These are phyloP conservation scores for Fissipunctia ypsillon DNA, from an alignment of 2,888 invertebrate species.

Conservation along the genomic window DNA sequence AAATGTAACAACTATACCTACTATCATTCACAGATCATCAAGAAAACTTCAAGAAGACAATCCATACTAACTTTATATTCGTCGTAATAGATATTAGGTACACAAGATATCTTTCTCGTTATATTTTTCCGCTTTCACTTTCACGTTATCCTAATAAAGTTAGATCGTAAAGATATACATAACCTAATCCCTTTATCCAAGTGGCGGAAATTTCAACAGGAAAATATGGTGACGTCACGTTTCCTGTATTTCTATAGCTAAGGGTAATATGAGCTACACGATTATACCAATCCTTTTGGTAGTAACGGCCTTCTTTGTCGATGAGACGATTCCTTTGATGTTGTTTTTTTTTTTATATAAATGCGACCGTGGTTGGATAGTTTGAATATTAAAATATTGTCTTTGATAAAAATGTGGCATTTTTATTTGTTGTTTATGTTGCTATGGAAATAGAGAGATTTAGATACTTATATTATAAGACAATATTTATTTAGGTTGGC, in stretches of 20 bases:
- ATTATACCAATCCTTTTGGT: constrained; percentile 48
- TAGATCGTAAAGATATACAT: constrained; percentile 62
- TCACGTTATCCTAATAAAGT: constrained; percentile 47
- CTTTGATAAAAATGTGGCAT: constrained; percentile 15
- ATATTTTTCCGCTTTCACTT: constrained; percentile 51
- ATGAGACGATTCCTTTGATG: constrained; percentile 32
- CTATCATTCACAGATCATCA: constrained; percentile 26
- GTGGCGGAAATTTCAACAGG: constrained; percentile 67
- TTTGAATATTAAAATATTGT: constrained; percentile 38
- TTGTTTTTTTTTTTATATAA: constrained; percentile 25
- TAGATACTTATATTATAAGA: neutral
- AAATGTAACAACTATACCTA: constrained; percentile 4
- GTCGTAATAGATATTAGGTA: constrained; percentile 44
- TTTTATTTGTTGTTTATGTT: neutral
- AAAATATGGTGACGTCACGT: constrained; percentile 62
- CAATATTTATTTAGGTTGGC: neutral
- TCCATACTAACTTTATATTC: constrained; percentile 29
- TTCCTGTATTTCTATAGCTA: constrained; percentile 53
- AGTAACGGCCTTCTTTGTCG: constrained; percentile 30
- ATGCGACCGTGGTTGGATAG: constrained; percentile 10
- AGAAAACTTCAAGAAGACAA: constrained; percentile 27
- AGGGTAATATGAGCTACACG: constrained; percentile 40
- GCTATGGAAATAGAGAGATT: neutral
- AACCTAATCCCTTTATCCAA: constrained; percentile 64
- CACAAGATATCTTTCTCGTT: constrained; percentile 30